These are phyloP conservation scores for Cyclargus thomasi DNA, from an alignment of 1,140 invertebrate genomes.

Conservation along the genomic window DNA sequence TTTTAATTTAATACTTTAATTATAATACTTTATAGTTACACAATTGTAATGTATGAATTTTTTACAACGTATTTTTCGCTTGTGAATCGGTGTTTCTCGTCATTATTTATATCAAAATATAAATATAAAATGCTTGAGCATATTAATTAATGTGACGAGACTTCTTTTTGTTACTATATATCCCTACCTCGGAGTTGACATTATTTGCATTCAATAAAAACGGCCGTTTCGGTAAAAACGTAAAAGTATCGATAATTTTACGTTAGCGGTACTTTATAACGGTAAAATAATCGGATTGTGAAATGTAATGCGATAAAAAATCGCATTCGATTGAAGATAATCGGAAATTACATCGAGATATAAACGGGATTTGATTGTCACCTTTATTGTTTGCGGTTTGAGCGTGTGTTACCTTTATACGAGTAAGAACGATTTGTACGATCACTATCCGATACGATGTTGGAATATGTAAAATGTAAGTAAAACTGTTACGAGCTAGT, in stretches of 20 bases:
- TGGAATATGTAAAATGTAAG: background rate
- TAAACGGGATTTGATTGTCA: conserved; percentile 1
- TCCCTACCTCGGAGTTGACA: background rate
- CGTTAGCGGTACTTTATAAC: conserved; percentile 61
- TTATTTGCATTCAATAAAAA: background rate
- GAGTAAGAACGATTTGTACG: background rate
- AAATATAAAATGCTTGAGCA: no score
- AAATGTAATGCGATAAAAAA: conserved; percentile 42
- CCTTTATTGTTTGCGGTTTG: background rate
- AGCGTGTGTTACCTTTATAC: background rate
- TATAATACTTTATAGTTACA: no score
- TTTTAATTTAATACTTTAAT: no score
- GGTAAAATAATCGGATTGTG: conserved; percentile 56
- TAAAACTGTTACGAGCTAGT: no score
- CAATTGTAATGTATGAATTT: no score
- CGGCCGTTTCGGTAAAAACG: conserved; percentile 21
- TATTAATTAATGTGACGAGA: no score
- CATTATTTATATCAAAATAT: no score
- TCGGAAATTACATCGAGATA: conserved; percentile 37
- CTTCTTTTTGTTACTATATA: background rate
- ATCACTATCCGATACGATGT: background rate
- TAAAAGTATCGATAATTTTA: conserved; percentile 18
- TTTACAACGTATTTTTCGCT: no score
- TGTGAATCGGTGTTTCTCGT: no score
- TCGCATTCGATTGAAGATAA: conserved; percentile 47